Base-by-base conservation (phyloP, 2,888 invertebrate genomes). In the Phaedon cochleariae region DNA sequence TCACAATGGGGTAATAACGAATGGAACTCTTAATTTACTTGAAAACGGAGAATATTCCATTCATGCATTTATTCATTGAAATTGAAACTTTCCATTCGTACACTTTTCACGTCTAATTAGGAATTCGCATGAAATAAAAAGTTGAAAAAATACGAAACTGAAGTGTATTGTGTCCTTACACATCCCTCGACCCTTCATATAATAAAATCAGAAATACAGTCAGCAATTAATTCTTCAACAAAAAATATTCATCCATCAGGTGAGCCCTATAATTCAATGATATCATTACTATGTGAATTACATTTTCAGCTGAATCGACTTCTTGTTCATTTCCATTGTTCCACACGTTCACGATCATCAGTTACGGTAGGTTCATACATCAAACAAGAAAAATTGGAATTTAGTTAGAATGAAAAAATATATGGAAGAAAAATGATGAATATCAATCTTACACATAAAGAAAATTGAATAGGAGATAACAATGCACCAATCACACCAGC, bases 21-120 rank as follows among this genome's bases (percentile, higher is more conserved):
- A 65, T 63, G 63, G 61, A 61, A 61, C 64, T 65, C 65, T 67
- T 65, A 67, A 67, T 64, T 65, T 59, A 55, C 57, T 67, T 59
- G 59, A 64, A 62, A 62, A 64, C 29, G 29, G 17, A 57, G 46
- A 22, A 45, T 15, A 46, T 22, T 18, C 45, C 45, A 29, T 37
- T 57, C 45, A 45, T 57, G 41, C n/a, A 4, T 41, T 41, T 15
- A 41, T 41, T 41, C 41, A 41, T 41, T 41, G 41, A 41, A 41
- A 15, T 15, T 45, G 26, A 57, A 57, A 57, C 45, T 41, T 45
- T 57, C 26, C 57, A 46, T 46, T 57, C 45, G 22, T 46, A 31
- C 4, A 12, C 20, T 22, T 57, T 26, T 45, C 37, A 26, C 7
- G 29, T 45, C 45, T n/a, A 21, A 29, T 57, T 29, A 15, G 46